phyloP scores from a whole-genome alignment of 1,140 invertebrate genomes.

The Marisa cornuarietis region DNA sequence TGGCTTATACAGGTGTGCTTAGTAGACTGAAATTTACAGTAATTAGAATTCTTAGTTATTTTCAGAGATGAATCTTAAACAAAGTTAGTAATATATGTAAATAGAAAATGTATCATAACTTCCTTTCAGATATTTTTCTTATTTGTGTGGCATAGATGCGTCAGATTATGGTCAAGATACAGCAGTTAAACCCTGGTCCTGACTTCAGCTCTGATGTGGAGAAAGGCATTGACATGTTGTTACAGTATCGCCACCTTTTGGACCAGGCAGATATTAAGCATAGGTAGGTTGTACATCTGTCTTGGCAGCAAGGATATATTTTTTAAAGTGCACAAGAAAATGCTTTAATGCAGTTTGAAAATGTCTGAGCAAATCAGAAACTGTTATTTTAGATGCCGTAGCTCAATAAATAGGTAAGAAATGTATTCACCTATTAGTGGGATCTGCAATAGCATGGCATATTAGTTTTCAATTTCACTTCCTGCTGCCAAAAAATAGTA shows the following conservation, averaged over 20 bases:
- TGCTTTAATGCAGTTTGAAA: neutral
- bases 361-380: neutral
- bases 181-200: slow-evolving; percentile 40
- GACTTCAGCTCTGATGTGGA: slow-evolving; percentile 72
- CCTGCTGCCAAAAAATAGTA: too few species aligned
- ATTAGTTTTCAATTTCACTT: too few species aligned
- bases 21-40: too few species aligned
- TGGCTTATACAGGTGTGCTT: too few species aligned
- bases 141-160: slow-evolving; percentile 45
- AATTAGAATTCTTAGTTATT: too few species aligned
- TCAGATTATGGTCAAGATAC: slow-evolving; percentile 58
- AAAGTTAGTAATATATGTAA: too few species aligned
- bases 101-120: too few species aligned
- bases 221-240: slow-evolving; percentile 80
- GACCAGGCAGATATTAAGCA: slow-evolving; percentile 90
- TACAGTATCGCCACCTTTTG: slow-evolving; percentile 83
- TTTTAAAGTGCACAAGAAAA: neutral
- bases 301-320: neutral
- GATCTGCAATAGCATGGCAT: too few species aligned
- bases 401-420: neutral
- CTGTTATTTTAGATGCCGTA: neutral
- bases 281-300: slow-evolving; percentile 66
- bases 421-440: neutral
- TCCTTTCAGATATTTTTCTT: too few species aligned
- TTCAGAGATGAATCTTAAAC: too few species aligned